Evolutionary conservation across 2,113 vertebrate genomes (phyloP), one percentile per base, ranked within the genome.

Genomic region (Alethe diademata): DNA sequence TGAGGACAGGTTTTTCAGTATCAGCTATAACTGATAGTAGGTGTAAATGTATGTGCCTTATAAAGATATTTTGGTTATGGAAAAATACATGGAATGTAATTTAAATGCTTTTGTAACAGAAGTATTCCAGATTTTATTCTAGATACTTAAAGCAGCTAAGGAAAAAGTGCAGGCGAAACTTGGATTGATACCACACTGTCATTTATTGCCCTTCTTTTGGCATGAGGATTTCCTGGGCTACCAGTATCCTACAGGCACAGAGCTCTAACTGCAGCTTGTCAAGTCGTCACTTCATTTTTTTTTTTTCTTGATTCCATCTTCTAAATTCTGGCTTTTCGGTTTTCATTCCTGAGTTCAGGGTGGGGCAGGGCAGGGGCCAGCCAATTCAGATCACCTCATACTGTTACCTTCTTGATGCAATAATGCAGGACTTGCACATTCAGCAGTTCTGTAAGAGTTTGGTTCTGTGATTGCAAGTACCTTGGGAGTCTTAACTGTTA

Each of bases 31-130:
- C 38, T 72, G n/a, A 29, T 28, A 48, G 42, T 20, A 78, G 26
- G 25, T 70, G 45, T 86, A 82, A 72, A 65, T 47, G 43, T 73
- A 61, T 5, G 75, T 94, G 90, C 95, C 95, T 96, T 95, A 92
- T 9, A 67, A 62, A 86, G 82, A 62, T 80, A 66, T 26, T 76
- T 86, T 64, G 78, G 28, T 66, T 92, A 40, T 57, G 42, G 64
- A 45, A 80, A 66, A 90, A 57, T 24, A 66, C 6, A 6, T 70
- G n/a, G 75, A 93, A 90, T 93, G 72, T 88, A 64, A 56, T 73
- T 79, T 35, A 82, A 87, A 81, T 83, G 69, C 13, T 95, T 95
- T 82, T 90, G 3, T 90, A 88, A 80, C 24, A 64, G 61, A 93
- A 91, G 45, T 88, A 88, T 28, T 83, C 72, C 65, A 88, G 64